Conservation (phyloP, 2,797 vertebrate genomes). For the Enteromius argenteus region DNA sequence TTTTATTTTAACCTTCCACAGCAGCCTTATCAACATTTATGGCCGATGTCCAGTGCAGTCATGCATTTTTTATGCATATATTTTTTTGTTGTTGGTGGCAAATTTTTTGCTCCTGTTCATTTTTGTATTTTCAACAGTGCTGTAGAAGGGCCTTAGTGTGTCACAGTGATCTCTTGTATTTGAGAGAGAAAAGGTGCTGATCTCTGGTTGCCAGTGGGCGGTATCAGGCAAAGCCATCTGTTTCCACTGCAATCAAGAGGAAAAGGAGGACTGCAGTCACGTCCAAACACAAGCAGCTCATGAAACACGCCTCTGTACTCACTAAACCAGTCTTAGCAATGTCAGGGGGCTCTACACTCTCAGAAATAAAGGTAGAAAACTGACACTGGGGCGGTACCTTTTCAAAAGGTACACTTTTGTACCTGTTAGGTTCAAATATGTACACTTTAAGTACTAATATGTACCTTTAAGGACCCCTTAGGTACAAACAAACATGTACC, state of each 20-base stretch:
- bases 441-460: too few relatives aligned
- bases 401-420: too few relatives aligned
- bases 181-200: conserved; percentile 34
- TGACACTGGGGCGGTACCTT: too few relatives aligned
- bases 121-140: not conserved
- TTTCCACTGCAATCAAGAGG: conserved; percentile 39
- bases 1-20: not conserved
- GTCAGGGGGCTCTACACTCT: not conserved
- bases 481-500: too few relatives aligned
- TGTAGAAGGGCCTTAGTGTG: not conserved
- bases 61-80: not conserved
- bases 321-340: not conserved
- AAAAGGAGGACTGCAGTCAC: conserved; percentile 9
- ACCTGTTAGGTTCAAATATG: too few relatives aligned
- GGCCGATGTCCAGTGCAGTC: not conserved
- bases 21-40: conserved; percentile 8
- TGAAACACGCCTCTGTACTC: not conserved
- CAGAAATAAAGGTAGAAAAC: too few relatives aligned
- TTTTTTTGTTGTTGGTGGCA: not conserved
- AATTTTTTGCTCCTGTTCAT: not conserved
- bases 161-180: not conserved
- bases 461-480: too few relatives aligned
- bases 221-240: conserved; percentile 54
- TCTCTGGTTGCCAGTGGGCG: conserved; percentile 38
- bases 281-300: conserved; percentile 7